Conservation (phyloP, 2,888 invertebrate genomes). For the Branchellion lobata region DNA sequence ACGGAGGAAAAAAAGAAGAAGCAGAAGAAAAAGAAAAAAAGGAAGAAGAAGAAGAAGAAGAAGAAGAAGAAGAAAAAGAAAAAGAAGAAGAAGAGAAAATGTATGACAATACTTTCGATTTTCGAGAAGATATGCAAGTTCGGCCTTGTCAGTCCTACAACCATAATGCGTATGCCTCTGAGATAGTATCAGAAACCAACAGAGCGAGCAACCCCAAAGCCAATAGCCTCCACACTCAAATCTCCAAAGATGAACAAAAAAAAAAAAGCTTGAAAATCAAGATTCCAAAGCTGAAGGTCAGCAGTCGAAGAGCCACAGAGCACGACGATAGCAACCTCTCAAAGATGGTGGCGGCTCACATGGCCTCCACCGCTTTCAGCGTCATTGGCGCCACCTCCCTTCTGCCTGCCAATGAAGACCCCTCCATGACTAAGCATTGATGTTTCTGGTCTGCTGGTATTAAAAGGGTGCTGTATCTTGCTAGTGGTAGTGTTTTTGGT, state of each 20-base stretch:
- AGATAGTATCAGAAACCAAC: neutral
- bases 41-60: neutral
- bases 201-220: neutral
- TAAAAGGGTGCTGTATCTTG: too few relatives aligned
- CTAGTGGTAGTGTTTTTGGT: too few relatives aligned
- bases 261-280: neutral
- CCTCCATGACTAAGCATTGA: neutral
- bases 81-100: neutral
- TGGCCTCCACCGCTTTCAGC: conserved; percentile 27
- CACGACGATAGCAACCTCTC: neutral
- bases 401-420: neutral
- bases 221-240: neutral
- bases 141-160: too few relatives aligned
- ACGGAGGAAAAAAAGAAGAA: too few relatives aligned
- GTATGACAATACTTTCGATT: too few relatives aligned
- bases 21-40: neutral
- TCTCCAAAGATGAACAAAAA: too few relatives aligned
- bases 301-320: neutral
- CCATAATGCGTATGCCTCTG: too few relatives aligned
- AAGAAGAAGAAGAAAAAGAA: conserved; percentile 14
- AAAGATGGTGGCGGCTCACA: conserved; percentile 31
- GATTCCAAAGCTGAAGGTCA: neutral
- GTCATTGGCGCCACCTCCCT: conserved; percentile 30
- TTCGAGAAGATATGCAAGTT: too few relatives aligned
- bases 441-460: neutral